Base-by-base conservation (phyloP, 2,113 vertebrate species). In the Prolemur simus region DNA sequence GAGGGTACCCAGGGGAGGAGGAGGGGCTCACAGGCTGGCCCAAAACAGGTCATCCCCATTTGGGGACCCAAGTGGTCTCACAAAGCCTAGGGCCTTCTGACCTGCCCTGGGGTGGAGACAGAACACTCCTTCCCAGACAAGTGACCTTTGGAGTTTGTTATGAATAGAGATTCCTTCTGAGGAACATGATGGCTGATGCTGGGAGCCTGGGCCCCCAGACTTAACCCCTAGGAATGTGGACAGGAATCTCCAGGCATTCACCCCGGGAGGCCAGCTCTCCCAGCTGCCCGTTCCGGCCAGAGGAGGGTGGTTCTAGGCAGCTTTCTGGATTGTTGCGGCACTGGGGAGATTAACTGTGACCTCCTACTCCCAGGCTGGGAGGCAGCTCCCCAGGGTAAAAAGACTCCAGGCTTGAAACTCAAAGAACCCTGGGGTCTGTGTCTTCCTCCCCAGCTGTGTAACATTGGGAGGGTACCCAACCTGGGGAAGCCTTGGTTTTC, bases 101-200 rank as follows among this genome's bases (percentile, higher is more conserved):
- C n/a, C n/a, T n/a, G n/a, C n/a, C n/a, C n/a, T n/a, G n/a, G n/a
- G n/a, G n/a, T n/a, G n/a, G n/a, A n/a, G n/a, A n/a, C n/a, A n/a
- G n/a, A n/a, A n/a, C n/a, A n/a, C n/a, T n/a, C n/a, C n/a, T n/a
- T n/a, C n/a, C n/a, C n/a, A n/a, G n/a, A n/a, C n/a, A n/a, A 71
- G 64, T 97, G 97, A 97, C 96, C 97, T 97, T 91, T 95, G 68
- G 96, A 73, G 42, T 93, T 98, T 98, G 97, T 97, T 97, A 93
- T 96, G 95, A 97, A 37, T 94, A 95, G 94, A 97, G 97, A 97
- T 97, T 97, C 97, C 71, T 97, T 96, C 85, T 93, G 91, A 88
- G 77, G 97, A 93, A 96, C 47, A 81, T 95, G 94, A 95, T 93
- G 93, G 85, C 91, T 92, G 91, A 95, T 83, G 85, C 66, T 8